Percentiles rank a stretch among this genome's conserved stretches.
These are phyloP conservation scores for Odontamblyopus rebecca DNA, from an alignment of 2,797 vertebrate species.

Conservation along the genomic window DNA sequence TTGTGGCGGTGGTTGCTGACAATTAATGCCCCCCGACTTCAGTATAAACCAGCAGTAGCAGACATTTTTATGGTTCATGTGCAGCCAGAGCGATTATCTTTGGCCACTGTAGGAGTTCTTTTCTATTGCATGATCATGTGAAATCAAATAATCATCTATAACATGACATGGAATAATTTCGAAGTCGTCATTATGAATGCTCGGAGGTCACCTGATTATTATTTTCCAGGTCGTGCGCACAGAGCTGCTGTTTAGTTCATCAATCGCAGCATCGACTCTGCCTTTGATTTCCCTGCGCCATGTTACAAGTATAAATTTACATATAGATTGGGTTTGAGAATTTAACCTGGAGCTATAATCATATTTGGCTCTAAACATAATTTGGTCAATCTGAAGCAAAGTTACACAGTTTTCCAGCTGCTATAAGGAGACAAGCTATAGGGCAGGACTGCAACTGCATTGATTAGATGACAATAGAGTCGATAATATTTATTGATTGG, in stretches of 20 bases:
- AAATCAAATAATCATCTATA: neutral
- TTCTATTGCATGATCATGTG: conserved; percentile 15
- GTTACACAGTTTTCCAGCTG: conserved; percentile 38
- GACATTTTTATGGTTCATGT: conserved; percentile 70
- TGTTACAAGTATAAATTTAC: conserved; percentile 77
- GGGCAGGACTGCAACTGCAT: neutral
- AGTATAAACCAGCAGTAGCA: conserved; percentile 51
- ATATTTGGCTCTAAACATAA: conserved; percentile 75
- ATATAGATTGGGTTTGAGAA: conserved; percentile 84
- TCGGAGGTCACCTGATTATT: conserved; percentile 41
- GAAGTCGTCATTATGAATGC: conserved; percentile 9
- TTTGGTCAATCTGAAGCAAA: conserved; percentile 73
- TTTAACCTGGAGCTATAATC: conserved; percentile 79
- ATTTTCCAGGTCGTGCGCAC: conserved; percentile 50
- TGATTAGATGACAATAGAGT: neutral
- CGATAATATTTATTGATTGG: neutral
- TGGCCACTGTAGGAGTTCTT: conserved; percentile 48
- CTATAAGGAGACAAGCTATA: conserved; percentile 4
- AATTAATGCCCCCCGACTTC: conserved; percentile 68
- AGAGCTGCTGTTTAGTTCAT: conserved; percentile 68
- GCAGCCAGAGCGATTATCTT: conserved; percentile 63
- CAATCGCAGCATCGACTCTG: conserved; percentile 71
- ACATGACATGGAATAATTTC: conserved; percentile 1
- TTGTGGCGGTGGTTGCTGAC: conserved; percentile 66
- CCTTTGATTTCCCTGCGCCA: conserved; percentile 73